Base-by-base conservation (phyloP, 2,797 vertebrate genomes). In the Chaetodon trifasciatus region DNA sequence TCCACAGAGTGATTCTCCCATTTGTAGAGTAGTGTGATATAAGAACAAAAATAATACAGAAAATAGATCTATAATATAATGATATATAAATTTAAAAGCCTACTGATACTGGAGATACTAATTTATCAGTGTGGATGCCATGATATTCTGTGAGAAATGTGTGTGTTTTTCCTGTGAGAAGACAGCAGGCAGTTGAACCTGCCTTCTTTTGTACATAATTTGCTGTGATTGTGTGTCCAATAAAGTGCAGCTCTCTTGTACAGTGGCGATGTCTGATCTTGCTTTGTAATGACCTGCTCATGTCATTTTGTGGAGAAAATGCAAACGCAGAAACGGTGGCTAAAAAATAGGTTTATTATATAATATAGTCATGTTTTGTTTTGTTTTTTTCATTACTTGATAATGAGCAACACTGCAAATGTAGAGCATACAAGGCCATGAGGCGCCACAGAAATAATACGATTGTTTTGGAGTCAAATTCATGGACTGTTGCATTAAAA, bases 71-170 rank as follows among this genome's bases (percentile, higher is more conserved):
- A 94, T 93, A 79, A 93, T 94, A 95, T 92, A 89, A 94, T 85
- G 66, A 91, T 92, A 92, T 93, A 95, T 92, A 83, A 90, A 94
- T 93, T 90, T 88, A 92, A 91, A 94, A 89, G 87, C 93, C 92
- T 94, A 94, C 91, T 75, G 71, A 88, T 90, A 95, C 93, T 92
- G 94, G 94, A 94, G 88, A 95, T 87, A 88, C 89, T 93, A 94
- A 94, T 94, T 95, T 95, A 96, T 95, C 93, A 70, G 90, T 94
- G 94, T 94, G 96, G 97, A 96, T 97, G 97, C 97, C 96, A 97
- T 97, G 96, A 97, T 96, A 94, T 97, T 96, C 95, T 96, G 97
- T 98, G 97, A 96, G 96, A 96, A 93, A 92, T 92, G 94, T 96
- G 94, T 94, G 90, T 94, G 95, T 95, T 90, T 88, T 93, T 86